These are phyloP conservation scores for Leptogaster cylindrica DNA, from an alignment of 2,888 invertebrate genomes.

Conservation along the genomic window DNA sequence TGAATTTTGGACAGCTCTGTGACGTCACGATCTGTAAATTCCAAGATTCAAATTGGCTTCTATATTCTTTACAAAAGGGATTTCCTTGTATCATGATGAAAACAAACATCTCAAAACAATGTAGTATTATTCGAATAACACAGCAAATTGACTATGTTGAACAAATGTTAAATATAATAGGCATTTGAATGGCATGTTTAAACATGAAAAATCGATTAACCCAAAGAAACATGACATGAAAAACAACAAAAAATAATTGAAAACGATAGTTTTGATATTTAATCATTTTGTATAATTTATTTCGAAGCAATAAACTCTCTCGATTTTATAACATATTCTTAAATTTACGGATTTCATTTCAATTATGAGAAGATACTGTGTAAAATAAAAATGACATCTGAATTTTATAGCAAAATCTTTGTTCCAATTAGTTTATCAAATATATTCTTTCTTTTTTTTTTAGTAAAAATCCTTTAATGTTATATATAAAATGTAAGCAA, in stretches of 20 bases:
- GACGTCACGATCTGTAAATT: too few species aligned
- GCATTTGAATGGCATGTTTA: constrained; percentile 17
- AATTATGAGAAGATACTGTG: too few species aligned
- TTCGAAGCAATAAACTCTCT: constrained; percentile 37
- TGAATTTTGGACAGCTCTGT: too few species aligned
- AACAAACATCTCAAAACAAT: too few species aligned
- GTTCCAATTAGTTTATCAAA: neutral
- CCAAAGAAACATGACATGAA: too few species aligned
- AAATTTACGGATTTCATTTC: neutral
- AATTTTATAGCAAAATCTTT: constrained; percentile 3
- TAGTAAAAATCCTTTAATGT: neutral
- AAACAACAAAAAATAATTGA: constrained; percentile 39
- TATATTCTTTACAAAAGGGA: too few species aligned
- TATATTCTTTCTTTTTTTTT: neutral
- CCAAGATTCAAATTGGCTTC: too few species aligned
- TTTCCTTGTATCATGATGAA: too few species aligned
- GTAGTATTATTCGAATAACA: too few species aligned
- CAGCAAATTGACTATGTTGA: too few species aligned
- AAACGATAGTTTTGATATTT: constrained; percentile 33
- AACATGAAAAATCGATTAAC: too few species aligned
- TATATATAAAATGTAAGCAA: constrained; percentile 18
- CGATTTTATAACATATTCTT: constrained; percentile 34
- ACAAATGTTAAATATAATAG: too few species aligned
- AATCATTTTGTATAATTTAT: constrained; percentile 38
- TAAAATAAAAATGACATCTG: constrained; percentile 20